Conservation (phyloP, 2,888 invertebrate genomes). For the Hydraecia micacea region DNA sequence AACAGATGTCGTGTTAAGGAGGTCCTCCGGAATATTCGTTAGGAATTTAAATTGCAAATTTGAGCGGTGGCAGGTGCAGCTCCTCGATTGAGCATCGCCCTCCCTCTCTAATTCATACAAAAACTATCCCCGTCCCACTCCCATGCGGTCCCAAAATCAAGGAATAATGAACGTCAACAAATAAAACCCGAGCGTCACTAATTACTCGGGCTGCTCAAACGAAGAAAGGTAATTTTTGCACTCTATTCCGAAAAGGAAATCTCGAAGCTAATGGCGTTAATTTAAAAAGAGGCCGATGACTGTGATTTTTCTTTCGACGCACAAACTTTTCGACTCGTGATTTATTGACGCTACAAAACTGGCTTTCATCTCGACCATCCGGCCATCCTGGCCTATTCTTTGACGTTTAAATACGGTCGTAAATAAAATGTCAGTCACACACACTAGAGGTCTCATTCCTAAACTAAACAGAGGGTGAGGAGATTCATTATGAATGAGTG, state of each 20-base stretch:
- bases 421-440: constrained; percentile 85
- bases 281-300: constrained; percentile 89
- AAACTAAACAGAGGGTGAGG: constrained; percentile 84
- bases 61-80: constrained; percentile 89
- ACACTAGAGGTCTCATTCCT: constrained; percentile 73
- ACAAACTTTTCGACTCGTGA: constrained; percentile 82
- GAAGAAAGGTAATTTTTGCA: constrained; percentile 89
- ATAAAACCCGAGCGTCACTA: constrained; percentile 90
- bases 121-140: constrained; percentile 75
- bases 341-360: constrained; percentile 82
- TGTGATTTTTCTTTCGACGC: constrained; percentile 86
- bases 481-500: constrained; percentile 85
- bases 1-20: constrained; percentile 91
- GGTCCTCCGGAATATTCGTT: constrained; percentile 89
- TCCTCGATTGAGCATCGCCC: constrained; percentile 79
- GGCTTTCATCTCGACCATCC: constrained; percentile 67
- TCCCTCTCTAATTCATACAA: constrained; percentile 79
- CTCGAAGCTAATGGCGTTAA: constrained; percentile 90
- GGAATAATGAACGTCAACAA: constrained; percentile 90
- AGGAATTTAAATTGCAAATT: constrained; percentile 91
- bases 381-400: constrained; percentile 59
- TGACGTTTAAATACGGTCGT: constrained; percentile 70
- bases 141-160: constrained; percentile 83
- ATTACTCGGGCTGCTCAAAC: constrained; percentile 87
- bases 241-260: constrained; percentile 88